Evolutionary conservation across 2,113 vertebrate genomes (phyloP).

Genomic region (Crotalus horridus): DNA sequence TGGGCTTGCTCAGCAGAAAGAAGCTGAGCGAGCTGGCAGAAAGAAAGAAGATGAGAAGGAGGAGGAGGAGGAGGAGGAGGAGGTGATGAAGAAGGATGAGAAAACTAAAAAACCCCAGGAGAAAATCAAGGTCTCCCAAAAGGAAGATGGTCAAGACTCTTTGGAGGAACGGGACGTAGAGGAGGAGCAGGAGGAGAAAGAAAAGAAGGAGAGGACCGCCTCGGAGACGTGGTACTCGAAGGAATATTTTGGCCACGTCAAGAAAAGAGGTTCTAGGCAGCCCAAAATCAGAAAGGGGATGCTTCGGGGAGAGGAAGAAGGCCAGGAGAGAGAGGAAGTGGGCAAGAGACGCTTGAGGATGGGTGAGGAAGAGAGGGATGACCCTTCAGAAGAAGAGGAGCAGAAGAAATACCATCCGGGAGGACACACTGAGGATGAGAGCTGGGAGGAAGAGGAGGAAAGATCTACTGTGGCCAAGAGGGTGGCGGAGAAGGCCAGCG

Average conservation of each 20-base stretch:
- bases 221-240: slow-evolving; percentile 9
- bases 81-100: slow-evolving; percentile 59
- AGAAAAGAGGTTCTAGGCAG: not conserved
- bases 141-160: not conserved
- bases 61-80: slow-evolving; percentile 60
- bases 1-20: slow-evolving; percentile 43
- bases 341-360: slow-evolving; percentile 61
- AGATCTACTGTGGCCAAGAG: slow-evolving; percentile 59
- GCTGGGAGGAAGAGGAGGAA: not conserved
- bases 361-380: slow-evolving; percentile 46
- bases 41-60: slow-evolving; percentile 46
- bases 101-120: slow-evolving; percentile 64
- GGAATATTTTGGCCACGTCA: not conserved
- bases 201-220: slow-evolving; percentile 50
- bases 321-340: slow-evolving; percentile 57
- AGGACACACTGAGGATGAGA: not conserved
- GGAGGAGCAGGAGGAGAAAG: slow-evolving; percentile 45
- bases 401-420: not conserved
- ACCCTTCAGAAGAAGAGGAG: slow-evolving; percentile 55
- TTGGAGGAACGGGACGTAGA: slow-evolving; percentile 60
- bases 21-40: slow-evolving; percentile 58
- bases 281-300: not conserved
- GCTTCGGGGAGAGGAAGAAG: not conserved
- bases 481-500: slow-evolving; percentile 77
- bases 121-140: slow-evolving; percentile 42